Evolutionary conservation across 1,140 invertebrate species (phyloP).

Genomic region (Trichonephila inaurata): DNA sequence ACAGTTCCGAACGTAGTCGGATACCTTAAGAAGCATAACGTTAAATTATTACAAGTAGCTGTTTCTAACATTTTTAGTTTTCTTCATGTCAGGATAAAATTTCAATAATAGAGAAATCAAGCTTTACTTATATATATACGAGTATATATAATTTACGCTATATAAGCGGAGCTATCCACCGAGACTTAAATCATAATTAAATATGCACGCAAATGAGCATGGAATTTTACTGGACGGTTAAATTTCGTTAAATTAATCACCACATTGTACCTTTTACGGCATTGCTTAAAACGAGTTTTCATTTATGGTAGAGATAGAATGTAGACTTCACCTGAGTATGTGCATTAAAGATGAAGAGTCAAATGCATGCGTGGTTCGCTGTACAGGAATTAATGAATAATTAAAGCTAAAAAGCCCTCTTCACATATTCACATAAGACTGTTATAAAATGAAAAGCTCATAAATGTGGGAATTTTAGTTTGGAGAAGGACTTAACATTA

Average conservation of each 20-base stretch:
- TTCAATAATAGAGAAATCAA: neutral
- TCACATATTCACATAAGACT: too few relatives aligned
- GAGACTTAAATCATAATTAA: neutral
- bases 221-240: neutral
- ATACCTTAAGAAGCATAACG: too few relatives aligned
- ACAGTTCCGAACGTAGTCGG: too few relatives aligned
- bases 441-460: too few relatives aligned
- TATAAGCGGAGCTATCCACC: neutral
- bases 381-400: neutral
- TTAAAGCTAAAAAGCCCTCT: neutral
- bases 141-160: neutral
- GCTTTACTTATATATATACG: too few relatives aligned
- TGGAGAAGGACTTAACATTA: too few relatives aligned
- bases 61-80: neutral
- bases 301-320: neutral
- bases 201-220: neutral
- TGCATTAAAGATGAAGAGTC: neutral
- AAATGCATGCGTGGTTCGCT: neutral
- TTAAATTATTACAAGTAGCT: too few relatives aligned
- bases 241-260: constrained; percentile 11
- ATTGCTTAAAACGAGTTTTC: constrained; percentile 4
- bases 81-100: neutral
- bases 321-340: neutral
- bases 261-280: neutral
- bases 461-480: too few relatives aligned